Conservation (phyloP, 23 tunicate species). For the Ascidia mentula region DNA sequence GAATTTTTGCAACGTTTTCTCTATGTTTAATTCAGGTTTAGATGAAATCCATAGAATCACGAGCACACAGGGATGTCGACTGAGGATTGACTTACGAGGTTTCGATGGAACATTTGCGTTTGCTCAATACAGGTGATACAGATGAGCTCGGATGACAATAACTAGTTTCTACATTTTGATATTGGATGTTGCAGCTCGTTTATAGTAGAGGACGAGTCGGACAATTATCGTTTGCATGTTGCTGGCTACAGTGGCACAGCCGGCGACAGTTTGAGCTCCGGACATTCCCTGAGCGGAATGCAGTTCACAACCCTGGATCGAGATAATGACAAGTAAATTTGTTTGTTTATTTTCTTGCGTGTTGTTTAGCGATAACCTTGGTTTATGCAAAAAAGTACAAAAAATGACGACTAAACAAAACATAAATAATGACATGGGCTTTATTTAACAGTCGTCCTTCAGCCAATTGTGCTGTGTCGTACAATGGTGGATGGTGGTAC, state of each 20-base stretch:
- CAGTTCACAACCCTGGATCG: constrained; percentile 8
- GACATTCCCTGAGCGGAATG: too few relatives aligned
- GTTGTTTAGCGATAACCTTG: too few relatives aligned
- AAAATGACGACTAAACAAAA: too few relatives aligned
- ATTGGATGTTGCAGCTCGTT: constrained; percentile 15
- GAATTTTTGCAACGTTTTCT: too few relatives aligned
- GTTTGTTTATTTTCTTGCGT: too few relatives aligned
- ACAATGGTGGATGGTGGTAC: not conserved
- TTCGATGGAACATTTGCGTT: not conserved
- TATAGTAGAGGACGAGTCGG: not conserved
- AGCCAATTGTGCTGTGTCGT: too few relatives aligned
- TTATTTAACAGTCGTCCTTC: too few relatives aligned
- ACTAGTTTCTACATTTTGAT: too few relatives aligned
- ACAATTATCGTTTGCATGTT: constrained; percentile 22
- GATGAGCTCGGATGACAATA: too few relatives aligned
- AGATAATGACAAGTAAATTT: constrained; percentile 11
- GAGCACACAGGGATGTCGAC: not conserved
- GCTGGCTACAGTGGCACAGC: constrained; percentile 26
- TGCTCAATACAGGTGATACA: not conserved
- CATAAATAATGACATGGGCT: too few relatives aligned
- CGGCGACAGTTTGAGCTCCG: not conserved
- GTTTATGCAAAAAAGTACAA: too few relatives aligned
- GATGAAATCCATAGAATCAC: not conserved
- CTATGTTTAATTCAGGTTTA: not conserved
- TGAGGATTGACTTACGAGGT: not conserved